Evolutionary conservation across 2,888 invertebrate species (phyloP).

Genomic region (Macaria notata): DNA sequence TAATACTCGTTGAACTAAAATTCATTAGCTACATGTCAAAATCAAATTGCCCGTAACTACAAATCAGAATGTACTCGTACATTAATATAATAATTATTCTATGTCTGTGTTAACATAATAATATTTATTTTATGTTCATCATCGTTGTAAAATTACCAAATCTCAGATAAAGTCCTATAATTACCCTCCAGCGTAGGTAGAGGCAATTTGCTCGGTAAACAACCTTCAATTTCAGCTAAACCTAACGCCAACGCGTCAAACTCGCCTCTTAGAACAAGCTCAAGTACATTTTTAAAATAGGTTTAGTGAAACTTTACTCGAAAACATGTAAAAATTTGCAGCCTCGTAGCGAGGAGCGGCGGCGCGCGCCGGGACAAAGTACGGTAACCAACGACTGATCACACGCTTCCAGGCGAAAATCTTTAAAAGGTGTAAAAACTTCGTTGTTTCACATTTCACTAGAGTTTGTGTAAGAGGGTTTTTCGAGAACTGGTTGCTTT

Average conservation of each 20-base stretch:
- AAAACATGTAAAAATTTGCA: constrained; percentile 26
- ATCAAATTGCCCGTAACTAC: too few species aligned
- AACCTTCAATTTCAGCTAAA: constrained; percentile 7
- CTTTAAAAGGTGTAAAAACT: constrained; percentile 21
- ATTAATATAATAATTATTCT: too few species aligned
- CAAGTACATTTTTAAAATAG: constrained; percentile 23
- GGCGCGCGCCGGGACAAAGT: constrained; percentile 22
- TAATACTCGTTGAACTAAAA: too few species aligned
- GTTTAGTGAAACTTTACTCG: constrained; percentile 26
- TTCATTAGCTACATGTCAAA: too few species aligned
- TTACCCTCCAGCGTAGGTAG: too few species aligned
- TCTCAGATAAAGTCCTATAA: too few species aligned
- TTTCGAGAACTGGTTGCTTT: constrained; percentile 16
- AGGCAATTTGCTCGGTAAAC: background rate
- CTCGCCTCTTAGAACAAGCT: constrained; percentile 15
- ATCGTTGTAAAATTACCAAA: too few species aligned
- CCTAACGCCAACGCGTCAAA: constrained; percentile 7
- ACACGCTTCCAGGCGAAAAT: constrained; percentile 15
- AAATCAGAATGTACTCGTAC: too few species aligned
- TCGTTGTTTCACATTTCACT: constrained; percentile 17
- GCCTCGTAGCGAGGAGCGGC: constrained; percentile 10
- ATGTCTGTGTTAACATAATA: too few species aligned
- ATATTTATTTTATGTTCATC: too few species aligned
- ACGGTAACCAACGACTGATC: constrained; percentile 17
- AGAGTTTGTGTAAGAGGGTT: constrained; percentile 24